Evolutionary conservation across 1,140 invertebrate genomes (phyloP).

Genomic region (Microplitis demolitor): DNA sequence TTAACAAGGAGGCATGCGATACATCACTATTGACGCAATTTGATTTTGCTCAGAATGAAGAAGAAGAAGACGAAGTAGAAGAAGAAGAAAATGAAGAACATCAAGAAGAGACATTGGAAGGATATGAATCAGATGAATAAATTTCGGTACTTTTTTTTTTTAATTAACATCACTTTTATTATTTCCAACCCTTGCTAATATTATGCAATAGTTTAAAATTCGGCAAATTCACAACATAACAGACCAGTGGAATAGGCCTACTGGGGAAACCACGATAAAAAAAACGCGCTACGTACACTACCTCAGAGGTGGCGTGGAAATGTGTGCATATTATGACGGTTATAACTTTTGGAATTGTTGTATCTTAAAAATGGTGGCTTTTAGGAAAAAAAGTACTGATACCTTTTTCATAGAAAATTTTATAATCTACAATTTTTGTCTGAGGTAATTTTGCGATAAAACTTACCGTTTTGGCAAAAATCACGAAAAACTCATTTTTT

Average conservation of each 20-base stretch:
- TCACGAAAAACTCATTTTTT: slow-evolving; percentile 41
- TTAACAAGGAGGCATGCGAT: background rate
- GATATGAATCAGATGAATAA: background rate
- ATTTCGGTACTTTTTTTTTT: background rate
- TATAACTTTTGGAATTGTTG: background rate
- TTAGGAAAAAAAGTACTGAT: background rate
- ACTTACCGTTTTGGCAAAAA: slow-evolving; percentile 4
- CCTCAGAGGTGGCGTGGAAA: too few relatives aligned
- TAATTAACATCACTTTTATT: background rate
- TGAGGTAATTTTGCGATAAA: background rate
- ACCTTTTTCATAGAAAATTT: background rate
- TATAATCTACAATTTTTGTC: background rate
- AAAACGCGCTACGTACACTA: background rate
- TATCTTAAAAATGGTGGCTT: background rate
- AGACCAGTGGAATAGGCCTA: too few relatives aligned
- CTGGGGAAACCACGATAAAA: background rate
- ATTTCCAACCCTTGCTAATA: background rate
- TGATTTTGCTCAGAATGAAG: background rate
- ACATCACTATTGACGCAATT: background rate
- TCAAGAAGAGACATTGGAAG: background rate
- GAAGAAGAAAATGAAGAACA: background rate
- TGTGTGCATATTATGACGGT: background rate
- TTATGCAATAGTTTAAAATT: too few relatives aligned
- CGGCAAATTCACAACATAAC: background rate
- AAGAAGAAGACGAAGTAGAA: background rate